Evolutionary conservation across 2,797 vertebrate species (phyloP), one percentile per base, ranked within the genome.

Genomic region (Acipenser transmontanus): DNA sequence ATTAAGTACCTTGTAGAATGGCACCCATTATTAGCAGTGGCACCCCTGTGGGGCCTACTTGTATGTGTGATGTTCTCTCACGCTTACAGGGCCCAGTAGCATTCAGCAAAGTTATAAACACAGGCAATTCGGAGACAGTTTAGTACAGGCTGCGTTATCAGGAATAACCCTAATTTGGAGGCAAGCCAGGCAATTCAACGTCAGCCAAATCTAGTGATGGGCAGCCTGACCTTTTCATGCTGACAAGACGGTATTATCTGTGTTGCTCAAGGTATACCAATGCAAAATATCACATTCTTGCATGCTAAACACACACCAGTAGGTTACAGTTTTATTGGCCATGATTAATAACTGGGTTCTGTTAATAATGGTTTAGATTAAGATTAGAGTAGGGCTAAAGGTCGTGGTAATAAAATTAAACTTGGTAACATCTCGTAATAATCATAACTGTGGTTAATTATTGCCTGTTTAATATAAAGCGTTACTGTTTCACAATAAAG

Each of bases 101-200:
- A 34, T 66, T 66, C 50, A 13, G 5, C 34, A 49, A 14, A 57
- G 54, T 57, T 57, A n/a, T 54, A 66, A 47, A 59, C 50, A n/a
- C 34, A 17, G 12, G 34, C 13, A n/a, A 6, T 47, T 17, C 49
- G 8, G 5, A 47, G 49, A n/a, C 48, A 59, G 64, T 66, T 66
- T 66, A 59, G 56, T 57, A 49, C 6, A 9, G 59, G 60, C 50
- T 50, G 60, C 11, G 17, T 62, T 52, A 62, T 48, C 60, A 6
- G 66, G 66, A 49, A 9, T 50, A 48, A 61, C 14, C 50, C 8
- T 57, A n/a, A 13, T 56, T 63, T 68, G 66, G 66, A 63, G 9
- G 12, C 50, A 5, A 6, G 59, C 66, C 66, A 61, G 48, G 59
- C 17, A 8, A 50, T 47, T 48, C 54, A 8, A 60, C 50, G 20